Conservation (phyloP, 2,113 vertebrate species). For the Cochlearius cochlearius region DNA sequence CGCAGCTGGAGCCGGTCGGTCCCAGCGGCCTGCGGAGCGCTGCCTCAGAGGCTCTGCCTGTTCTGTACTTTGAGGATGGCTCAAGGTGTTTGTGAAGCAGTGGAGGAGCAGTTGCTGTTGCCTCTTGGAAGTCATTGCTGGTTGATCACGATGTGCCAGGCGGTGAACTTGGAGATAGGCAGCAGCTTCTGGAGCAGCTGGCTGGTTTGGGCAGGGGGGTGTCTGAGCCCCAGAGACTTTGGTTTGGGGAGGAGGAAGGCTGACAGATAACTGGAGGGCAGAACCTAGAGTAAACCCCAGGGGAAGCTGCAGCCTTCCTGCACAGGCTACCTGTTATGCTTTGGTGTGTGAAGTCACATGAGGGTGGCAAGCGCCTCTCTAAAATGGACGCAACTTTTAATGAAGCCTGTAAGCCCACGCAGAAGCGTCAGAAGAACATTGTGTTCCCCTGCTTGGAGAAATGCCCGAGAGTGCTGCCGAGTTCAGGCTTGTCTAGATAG, state of each 20-base stretch:
- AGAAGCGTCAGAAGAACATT: neutral
- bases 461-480: neutral
- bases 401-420: neutral
- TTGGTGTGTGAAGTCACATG: neutral
- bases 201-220: neutral
- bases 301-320: neutral
- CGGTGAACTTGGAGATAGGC: neutral
- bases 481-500: neutral
- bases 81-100: neutral
- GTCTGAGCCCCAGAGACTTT: neutral
- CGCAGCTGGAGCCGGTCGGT: rapidly evolving
- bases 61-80: neutral
- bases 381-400: neutral
- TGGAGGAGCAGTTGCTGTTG: neutral
- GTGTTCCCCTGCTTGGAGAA: conserved; percentile 41
- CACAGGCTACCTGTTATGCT: neutral
- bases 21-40: neutral
- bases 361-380: neutral
- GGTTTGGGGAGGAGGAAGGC: neutral
- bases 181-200: neutral
- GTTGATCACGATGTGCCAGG: neutral
- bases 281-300: neutral
- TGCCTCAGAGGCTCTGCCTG: neutral
- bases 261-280: neutral
- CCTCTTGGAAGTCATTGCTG: neutral